Evolutionary conservation across 2,797 vertebrate species (phyloP).

Genomic region (Molossus molossus): DNA sequence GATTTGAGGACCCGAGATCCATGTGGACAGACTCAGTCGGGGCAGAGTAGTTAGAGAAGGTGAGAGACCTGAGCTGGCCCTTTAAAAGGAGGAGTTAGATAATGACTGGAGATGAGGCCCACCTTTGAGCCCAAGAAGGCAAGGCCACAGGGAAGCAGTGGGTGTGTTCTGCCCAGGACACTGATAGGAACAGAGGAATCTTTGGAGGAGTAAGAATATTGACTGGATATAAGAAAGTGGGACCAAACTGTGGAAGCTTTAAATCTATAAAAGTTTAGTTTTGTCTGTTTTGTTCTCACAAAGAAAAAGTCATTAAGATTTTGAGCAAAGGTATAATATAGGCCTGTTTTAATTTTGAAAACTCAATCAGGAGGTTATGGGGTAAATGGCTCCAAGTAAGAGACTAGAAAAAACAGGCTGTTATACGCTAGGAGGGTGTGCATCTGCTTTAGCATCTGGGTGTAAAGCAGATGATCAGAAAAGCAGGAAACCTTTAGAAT

Average conservation of each 20-base stretch:
- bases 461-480: neutral
- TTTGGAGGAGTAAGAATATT: neutral
- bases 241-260: neutral
- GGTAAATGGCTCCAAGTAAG: neutral
- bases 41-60: neutral
- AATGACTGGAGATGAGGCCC: neutral
- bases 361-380: neutral
- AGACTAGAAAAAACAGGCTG: neutral
- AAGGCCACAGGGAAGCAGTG: neutral
- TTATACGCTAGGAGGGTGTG: neutral
- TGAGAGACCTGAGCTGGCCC: neutral
- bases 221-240: neutral
- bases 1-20: neutral
- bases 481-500: neutral
- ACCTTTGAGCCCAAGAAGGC: neutral
- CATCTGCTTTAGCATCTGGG: neutral
- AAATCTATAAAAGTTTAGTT: neutral
- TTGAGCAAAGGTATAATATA: neutral
- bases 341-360: constrained; percentile 2
- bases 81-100: neutral
- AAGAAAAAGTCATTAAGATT: constrained; percentile 27
- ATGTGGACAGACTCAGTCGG: neutral
- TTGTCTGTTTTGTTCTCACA: neutral
- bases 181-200: neutral
- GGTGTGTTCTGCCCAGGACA: neutral